phyloP scores from a whole-genome alignment of 2,113 vertebrate genomes.

The Cyprinodon variegatus region DNA sequence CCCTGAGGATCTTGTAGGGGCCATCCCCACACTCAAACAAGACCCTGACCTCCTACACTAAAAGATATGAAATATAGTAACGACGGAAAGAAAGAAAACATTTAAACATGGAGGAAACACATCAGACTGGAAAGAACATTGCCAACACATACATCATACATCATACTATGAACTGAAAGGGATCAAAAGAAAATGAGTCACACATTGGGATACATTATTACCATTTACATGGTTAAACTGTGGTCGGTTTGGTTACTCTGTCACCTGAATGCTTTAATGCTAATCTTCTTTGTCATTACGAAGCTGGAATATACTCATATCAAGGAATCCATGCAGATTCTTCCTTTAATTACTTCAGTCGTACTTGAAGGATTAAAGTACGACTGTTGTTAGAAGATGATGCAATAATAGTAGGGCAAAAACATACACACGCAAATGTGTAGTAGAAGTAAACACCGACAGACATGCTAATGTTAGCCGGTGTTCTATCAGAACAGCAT shows the following conservation, averaged over 20 bases:
- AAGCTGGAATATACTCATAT: not conserved
- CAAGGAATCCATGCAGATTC: not conserved
- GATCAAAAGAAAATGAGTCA: not conserved
- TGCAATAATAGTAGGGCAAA: not conserved
- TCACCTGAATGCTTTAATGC: not conserved
- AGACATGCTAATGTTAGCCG: not conserved
- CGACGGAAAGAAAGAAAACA: not conserved
- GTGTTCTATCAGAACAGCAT: too few species aligned
- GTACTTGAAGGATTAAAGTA: not conserved
- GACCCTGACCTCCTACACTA: slow-evolving; percentile 21
- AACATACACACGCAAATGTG: too few species aligned
- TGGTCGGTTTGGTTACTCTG: too few species aligned
- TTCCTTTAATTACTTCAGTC: not conserved
- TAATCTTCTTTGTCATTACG: not conserved
- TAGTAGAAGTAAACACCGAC: not conserved
- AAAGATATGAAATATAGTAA: slow-evolving; percentile 27
- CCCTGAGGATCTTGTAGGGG: slow-evolving; percentile 42
- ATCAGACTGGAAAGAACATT: not conserved
- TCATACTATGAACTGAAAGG: not conserved
- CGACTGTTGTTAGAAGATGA: not conserved
- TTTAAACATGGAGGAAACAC: not conserved
- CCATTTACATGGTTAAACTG: not conserved
- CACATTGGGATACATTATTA: not conserved
- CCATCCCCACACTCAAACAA: slow-evolving; percentile 39
- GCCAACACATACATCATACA: not conserved